A percentile compares a stretch with the other conserved stretches of the same genome.
phyloP scores from a whole-genome alignment of 2,888 invertebrate genomes.

The Stenoptilia bipunctidactyla region DNA sequence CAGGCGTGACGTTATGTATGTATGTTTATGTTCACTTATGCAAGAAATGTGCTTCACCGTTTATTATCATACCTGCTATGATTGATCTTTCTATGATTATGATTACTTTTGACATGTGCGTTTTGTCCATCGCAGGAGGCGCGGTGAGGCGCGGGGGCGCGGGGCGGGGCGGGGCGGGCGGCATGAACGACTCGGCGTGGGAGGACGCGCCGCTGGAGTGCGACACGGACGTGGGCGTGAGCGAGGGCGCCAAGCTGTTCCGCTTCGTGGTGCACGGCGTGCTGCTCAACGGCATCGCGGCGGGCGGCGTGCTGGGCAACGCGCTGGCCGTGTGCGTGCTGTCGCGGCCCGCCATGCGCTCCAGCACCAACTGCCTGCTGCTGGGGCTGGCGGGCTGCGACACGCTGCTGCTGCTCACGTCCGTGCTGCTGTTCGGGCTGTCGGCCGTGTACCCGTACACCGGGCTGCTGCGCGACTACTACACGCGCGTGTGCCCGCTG shows the following conservation, averaged over 20 bases:
- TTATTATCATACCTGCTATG: no score
- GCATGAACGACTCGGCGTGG: slow-evolving; percentile 24
- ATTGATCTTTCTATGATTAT: no score
- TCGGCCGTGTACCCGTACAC: slow-evolving; percentile 89
- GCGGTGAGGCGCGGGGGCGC: slow-evolving; percentile 22
- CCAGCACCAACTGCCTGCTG: slow-evolving; percentile 94
- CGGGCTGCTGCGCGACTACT: slow-evolving; percentile 80
- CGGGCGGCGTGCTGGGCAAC: slow-evolving; percentile 91
- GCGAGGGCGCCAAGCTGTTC: slow-evolving; percentile 69
- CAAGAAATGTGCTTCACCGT: no score
- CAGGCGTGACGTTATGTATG: no score
- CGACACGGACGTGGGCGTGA: slow-evolving; percentile 47
- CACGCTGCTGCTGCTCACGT: slow-evolving; percentile 89
- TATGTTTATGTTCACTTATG: no score
- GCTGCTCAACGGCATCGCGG: slow-evolving; percentile 82
- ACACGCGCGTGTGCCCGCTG: slow-evolving; percentile 83
- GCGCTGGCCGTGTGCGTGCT: slow-evolving; percentile 91
- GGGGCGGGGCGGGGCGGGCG: slow-evolving; percentile 20
- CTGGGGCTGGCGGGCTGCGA: slow-evolving; percentile 95
- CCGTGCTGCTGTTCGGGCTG: slow-evolving; percentile 88
- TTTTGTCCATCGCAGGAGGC: slow-evolving; percentile 6
- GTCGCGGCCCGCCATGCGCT: slow-evolving; percentile 94
- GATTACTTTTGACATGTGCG: no score
- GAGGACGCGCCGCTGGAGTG: slow-evolving; percentile 30
- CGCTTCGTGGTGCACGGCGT: slow-evolving; percentile 88